Base-by-base conservation (phyloP, 2,113 vertebrate species). In the Daphoenositta chrysoptera region DNA sequence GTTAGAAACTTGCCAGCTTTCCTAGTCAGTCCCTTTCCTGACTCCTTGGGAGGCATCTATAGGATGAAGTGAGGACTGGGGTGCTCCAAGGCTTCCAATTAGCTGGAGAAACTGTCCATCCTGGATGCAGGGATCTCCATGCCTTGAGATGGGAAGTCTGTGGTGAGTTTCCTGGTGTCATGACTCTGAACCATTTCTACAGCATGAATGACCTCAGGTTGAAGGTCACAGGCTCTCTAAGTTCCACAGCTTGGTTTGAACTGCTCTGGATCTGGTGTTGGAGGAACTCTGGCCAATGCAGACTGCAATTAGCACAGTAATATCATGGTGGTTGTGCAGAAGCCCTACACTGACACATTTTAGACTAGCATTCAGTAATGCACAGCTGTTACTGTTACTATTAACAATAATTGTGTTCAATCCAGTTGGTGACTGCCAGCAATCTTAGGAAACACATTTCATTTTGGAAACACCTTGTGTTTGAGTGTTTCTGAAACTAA, bases 401-500 rank as follows among this genome's bases (percentile, higher is more conserved):
- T 50, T 92, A 78, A 70, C 5, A 21, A 68, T 77, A 73, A 89
- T 15, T 78, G 31, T 77, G 47, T 81, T 86, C 7, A 13, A 68
- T 78, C 27, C 51, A 44, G 51, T 31, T 35, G n/a, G 40, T 68
- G 47, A 75, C 72, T 94, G 86, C 77, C 94, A 94, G 53, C 47
- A 71, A 71, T 75, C 69, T 71, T 78, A 84, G 69, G 83, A 88
- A 94, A 89, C 64, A 48, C 19, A 89, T 87, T 92, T 94, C 42
- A 14, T 64, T 94, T 95, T 94, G 77, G 87, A 96, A 94, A 84
- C 65, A 84, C 80, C 93, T 96, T 87, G 13, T 81, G 18, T 92
- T 93, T 78, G 80, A 90, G 83, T 73, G 57, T 87, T 96, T 89
- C 86, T 97, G 91, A 87, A 94, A 95, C 26, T 51, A 90, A 91